Evolutionary conservation across 2,113 vertebrate genomes (phyloP).

Genomic region (Eubucco bourcierii): DNA sequence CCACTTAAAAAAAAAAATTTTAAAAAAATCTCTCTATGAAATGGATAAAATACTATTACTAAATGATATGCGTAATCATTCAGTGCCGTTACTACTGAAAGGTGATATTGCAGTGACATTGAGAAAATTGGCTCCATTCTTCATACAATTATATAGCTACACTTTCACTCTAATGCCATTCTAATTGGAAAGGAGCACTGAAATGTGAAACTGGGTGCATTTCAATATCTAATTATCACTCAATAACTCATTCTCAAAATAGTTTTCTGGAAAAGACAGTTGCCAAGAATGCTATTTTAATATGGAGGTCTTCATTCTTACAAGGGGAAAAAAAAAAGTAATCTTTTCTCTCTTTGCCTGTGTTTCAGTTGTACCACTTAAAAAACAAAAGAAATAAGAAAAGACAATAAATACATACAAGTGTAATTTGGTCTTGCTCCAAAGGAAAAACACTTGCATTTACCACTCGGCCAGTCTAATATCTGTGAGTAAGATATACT

Average conservation of each 20-base stretch:
- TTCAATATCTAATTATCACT: slow-evolving; percentile 81
- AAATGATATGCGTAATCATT: slow-evolving; percentile 85
- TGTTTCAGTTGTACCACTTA: neutral
- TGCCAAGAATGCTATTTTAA: slow-evolving; percentile 66
- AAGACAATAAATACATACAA: neutral
- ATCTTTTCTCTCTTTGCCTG: slow-evolving; percentile 9
- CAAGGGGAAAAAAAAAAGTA: neutral
- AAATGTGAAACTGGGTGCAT: slow-evolving; percentile 78
- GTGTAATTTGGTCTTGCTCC: neutral
- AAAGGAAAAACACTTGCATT: neutral
- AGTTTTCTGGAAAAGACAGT: slow-evolving; percentile 71
- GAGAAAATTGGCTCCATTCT: slow-evolving; percentile 87
- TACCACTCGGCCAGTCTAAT: neutral
- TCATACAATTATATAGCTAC: slow-evolving; percentile 81
- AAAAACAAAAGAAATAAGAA: neutral
- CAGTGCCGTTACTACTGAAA: slow-evolving; percentile 75
- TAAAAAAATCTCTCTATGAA: slow-evolving; percentile 48
- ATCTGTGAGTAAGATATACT: neutral
- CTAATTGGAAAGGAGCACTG: slow-evolving; percentile 82
- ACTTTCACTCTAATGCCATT: slow-evolving; percentile 80
- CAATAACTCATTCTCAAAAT: slow-evolving; percentile 74
- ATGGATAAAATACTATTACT: slow-evolving; percentile 80
- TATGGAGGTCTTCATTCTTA: slow-evolving; percentile 38
- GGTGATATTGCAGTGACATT: slow-evolving; percentile 84
- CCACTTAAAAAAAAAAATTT: slow-evolving; percentile 60